phyloP scores from a whole-genome alignment of 2,888 invertebrate genomes.

The Zygothrica quintamaculata region DNA sequence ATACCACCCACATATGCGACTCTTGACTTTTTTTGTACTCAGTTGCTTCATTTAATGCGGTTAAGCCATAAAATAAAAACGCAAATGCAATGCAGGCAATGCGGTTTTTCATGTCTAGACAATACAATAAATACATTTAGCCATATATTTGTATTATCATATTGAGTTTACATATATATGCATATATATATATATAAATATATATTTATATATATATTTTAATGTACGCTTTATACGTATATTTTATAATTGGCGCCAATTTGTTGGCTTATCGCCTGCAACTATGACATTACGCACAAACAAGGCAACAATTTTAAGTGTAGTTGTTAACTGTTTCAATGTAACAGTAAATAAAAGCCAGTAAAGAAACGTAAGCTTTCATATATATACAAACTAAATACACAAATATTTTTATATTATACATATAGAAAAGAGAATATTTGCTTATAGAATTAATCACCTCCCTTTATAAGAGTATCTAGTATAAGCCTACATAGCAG shows the following conservation, averaged over 20 bases:
- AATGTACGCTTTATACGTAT: constrained; percentile 40
- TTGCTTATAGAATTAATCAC: too few species aligned
- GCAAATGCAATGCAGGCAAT: constrained; percentile 73
- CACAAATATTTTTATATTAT: too few species aligned
- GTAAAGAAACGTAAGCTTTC: too few species aligned
- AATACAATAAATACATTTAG: constrained; percentile 81
- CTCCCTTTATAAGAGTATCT: too few species aligned
- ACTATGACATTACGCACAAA: constrained; percentile 46
- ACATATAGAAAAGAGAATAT: too few species aligned
- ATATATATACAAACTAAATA: too few species aligned
- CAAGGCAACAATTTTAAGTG: constrained; percentile 29
- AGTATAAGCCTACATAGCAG: too few species aligned
- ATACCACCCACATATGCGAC: constrained; percentile 8
- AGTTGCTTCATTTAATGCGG: constrained; percentile 70
- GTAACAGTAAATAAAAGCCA: neutral
- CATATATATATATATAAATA: constrained; percentile 19
- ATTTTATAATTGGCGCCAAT: constrained; percentile 69
- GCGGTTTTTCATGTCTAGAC: constrained; percentile 77
- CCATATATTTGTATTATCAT: constrained; percentile 76
- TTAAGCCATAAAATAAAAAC: constrained; percentile 59
- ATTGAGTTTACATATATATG: constrained; percentile 18
- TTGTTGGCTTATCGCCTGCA: constrained; percentile 56
- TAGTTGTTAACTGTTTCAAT: constrained; percentile 24
- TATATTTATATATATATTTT: constrained; percentile 6
- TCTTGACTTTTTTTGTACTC: constrained; percentile 34